Evolutionary conservation across 53 echinoderm and acorn worm species (phyloP).

Genomic region (Crossaster papposus): DNA sequence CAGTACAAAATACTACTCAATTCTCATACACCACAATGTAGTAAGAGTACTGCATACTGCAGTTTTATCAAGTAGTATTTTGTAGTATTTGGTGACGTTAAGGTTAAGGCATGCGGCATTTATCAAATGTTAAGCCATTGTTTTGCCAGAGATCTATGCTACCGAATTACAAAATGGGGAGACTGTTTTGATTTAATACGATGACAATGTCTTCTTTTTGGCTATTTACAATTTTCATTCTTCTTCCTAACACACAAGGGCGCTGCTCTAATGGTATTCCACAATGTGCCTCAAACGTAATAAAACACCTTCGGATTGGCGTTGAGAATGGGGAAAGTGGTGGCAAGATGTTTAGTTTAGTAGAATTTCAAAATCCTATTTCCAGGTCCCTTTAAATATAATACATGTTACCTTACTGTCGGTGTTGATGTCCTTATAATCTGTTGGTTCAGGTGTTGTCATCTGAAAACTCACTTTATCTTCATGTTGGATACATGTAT

Average conservation of each 20-base stretch:
- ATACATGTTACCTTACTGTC: background rate
- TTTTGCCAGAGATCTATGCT: background rate
- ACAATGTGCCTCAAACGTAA: background rate
- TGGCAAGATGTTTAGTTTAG: no score
- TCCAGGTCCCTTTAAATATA: background rate
- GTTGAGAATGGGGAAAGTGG: background rate
- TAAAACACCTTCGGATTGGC: background rate
- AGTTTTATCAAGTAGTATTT: no score
- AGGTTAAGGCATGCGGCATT: no score
- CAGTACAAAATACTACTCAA: no score
- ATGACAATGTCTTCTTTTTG: background rate
- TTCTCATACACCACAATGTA: no score
- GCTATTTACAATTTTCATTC: background rate
- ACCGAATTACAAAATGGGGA: background rate
- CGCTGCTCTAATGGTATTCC: background rate
- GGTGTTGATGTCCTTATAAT: conserved; percentile 1
- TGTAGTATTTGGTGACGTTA: no score
- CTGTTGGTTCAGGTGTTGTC: conserved; percentile 28
- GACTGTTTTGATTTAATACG: background rate
- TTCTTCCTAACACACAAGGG: background rate
- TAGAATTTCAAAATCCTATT: background rate
- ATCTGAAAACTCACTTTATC: conserved; percentile 14
- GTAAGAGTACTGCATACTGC: no score
- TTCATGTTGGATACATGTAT: conserved; percentile 8
- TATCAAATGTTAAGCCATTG: background rate